Evolutionary conservation across 2,888 invertebrate species (phyloP).

Genomic region (Lasioglossum pauxillum): DNA sequence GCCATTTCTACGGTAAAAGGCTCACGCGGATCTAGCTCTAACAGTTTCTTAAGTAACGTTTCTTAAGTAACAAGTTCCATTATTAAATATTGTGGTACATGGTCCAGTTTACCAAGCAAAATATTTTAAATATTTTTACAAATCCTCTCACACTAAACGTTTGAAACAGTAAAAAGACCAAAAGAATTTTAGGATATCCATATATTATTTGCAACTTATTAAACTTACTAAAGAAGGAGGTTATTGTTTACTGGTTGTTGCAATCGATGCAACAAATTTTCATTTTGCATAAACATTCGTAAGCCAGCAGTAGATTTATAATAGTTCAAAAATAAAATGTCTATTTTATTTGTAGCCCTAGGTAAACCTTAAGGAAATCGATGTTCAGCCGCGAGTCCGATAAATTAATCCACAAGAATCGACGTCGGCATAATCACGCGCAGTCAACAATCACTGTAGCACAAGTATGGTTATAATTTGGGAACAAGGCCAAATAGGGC

Average conservation of each 20-base stretch:
- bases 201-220: background rate
- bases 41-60: background rate
- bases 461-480: background rate
- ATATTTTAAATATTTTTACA: background rate
- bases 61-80: background rate
- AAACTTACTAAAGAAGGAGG: background rate
- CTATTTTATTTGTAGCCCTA: background rate
- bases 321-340: background rate
- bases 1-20: background rate
- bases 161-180: background rate
- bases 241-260: background rate
- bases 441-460: background rate
- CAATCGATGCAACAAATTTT: background rate
- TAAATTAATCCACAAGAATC: background rate
- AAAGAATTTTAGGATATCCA: background rate
- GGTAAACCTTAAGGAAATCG: background rate
- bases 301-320: background rate
- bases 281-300: background rate
- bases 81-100: background rate
- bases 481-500: conserved; percentile 15
- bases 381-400: background rate
- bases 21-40: background rate
- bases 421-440: background rate
- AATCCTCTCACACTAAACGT: background rate
- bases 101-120: background rate